These are phyloP conservation scores for Sebastes alutus DNA, from an alignment of 2,797 vertebrate species.

Conservation along the genomic window DNA sequence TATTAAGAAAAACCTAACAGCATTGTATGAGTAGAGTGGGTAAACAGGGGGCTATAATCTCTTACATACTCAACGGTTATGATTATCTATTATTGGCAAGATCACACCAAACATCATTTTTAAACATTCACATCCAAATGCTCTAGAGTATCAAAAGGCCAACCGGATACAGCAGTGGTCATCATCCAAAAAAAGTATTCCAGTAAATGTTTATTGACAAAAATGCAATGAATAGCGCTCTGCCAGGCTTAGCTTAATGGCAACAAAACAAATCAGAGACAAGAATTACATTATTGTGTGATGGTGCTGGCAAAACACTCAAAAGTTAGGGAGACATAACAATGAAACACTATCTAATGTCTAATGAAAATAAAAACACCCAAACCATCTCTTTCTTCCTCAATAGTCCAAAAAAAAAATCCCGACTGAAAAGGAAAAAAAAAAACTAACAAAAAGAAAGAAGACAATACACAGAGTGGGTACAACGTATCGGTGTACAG, in stretches of 20 bases:
- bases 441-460: background rate
- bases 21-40: background rate
- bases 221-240: slow-evolving; percentile 48
- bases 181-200: slow-evolving; percentile 37
- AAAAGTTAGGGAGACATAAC: slow-evolving; percentile 47
- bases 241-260: slow-evolving; percentile 50
- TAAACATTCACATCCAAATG: slow-evolving; percentile 25
- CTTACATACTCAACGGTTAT: slow-evolving; percentile 15
- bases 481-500: slow-evolving; percentile 22
- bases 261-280: slow-evolving; percentile 50
- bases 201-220: slow-evolving; percentile 67
- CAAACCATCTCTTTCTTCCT: slow-evolving; percentile 16
- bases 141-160: slow-evolving; percentile 40
- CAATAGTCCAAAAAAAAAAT: slow-evolving; percentile 27
- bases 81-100: slow-evolving; percentile 21
- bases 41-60: slow-evolving; percentile 8
- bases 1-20: background rate
- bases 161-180: slow-evolving; percentile 24
- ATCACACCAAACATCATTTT: slow-evolving; percentile 23
- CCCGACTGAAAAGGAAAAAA: slow-evolving; percentile 19
- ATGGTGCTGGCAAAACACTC: slow-evolving; percentile 58
- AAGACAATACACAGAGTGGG: slow-evolving; percentile 34
- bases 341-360: slow-evolving; percentile 43
- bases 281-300: slow-evolving; percentile 40
- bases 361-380: slow-evolving; percentile 29